phyloP scores from a whole-genome alignment of 2,113 vertebrate species.

The Syngnathus floridae region DNA sequence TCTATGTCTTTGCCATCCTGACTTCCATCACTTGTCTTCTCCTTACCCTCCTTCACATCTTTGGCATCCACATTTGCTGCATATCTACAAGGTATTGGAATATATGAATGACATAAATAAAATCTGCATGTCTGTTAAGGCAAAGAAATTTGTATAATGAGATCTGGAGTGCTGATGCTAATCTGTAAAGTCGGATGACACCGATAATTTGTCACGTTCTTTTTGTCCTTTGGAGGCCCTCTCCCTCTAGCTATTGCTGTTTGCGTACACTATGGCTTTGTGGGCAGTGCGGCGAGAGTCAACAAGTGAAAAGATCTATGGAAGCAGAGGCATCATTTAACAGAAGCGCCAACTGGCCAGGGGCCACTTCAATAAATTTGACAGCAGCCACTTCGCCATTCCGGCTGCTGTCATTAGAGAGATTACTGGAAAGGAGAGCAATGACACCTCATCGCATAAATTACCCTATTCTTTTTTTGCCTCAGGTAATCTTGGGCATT shows the following conservation, averaged over 20 bases:
- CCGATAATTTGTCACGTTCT: constrained; percentile 29
- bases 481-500: constrained; percentile 42
- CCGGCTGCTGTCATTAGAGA: constrained; percentile 62
- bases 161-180: neutral
- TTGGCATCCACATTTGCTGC: constrained; percentile 62
- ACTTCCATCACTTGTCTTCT: constrained; percentile 58
- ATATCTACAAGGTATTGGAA: constrained; percentile 61
- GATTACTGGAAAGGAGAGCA: constrained; percentile 51
- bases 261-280: constrained; percentile 43
- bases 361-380: constrained; percentile 66
- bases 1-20: constrained; percentile 71
- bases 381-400: constrained; percentile 55
- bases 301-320: constrained; percentile 54
- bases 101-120: constrained; percentile 10
- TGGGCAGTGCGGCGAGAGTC: constrained; percentile 47
- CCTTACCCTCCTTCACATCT: constrained; percentile 65
- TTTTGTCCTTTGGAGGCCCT: constrained; percentile 44
- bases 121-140: neutral
- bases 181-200: neutral
- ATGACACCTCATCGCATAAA: constrained; percentile 64
- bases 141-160: neutral
- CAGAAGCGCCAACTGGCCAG: constrained; percentile 64
- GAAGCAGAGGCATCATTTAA: constrained; percentile 55
- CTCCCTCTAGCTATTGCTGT: constrained; percentile 28
- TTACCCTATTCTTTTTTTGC: constrained; percentile 50